phyloP scores from a whole-genome alignment of 1,140 invertebrate genomes.

The Zophobas atratus region DNA sequence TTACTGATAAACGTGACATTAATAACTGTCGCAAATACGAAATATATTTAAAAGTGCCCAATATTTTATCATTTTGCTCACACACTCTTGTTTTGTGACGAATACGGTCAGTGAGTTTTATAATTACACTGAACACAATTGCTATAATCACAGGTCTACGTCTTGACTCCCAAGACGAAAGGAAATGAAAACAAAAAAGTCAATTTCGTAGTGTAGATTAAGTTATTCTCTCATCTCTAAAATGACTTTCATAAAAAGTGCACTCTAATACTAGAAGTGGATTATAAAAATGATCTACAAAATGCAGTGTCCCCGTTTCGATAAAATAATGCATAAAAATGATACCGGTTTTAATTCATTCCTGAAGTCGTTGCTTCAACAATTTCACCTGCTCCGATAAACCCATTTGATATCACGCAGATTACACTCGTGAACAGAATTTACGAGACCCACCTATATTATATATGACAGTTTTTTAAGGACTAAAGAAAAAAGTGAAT shows the following conservation, averaged over 20 bases:
- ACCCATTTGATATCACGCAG: slow-evolving; percentile 11
- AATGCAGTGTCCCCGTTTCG: too few species aligned
- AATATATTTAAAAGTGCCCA: too few species aligned
- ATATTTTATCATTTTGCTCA: too few species aligned
- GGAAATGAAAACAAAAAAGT: background rate
- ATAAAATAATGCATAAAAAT: too few species aligned
- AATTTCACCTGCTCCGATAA: slow-evolving; percentile 10
- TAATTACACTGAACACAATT: background rate
- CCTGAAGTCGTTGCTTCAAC: background rate
- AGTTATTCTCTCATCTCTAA: background rate
- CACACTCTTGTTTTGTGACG: too few species aligned
- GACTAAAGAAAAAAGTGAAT: background rate
- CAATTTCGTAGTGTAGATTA: background rate
- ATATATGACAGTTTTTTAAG: background rate
- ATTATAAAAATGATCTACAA: too few species aligned
- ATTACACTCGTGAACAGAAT: background rate
- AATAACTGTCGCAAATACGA: too few species aligned
- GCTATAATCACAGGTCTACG: background rate
- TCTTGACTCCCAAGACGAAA: background rate
- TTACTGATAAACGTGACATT: too few species aligned
- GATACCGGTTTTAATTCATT: slow-evolving; percentile 8
- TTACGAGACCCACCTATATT: background rate
- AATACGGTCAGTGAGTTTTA: too few species aligned
- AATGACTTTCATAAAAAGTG: background rate
- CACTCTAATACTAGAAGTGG: background rate